Conservation (phyloP, 1,140 invertebrate species). For the Periplaneta americana region DNA sequence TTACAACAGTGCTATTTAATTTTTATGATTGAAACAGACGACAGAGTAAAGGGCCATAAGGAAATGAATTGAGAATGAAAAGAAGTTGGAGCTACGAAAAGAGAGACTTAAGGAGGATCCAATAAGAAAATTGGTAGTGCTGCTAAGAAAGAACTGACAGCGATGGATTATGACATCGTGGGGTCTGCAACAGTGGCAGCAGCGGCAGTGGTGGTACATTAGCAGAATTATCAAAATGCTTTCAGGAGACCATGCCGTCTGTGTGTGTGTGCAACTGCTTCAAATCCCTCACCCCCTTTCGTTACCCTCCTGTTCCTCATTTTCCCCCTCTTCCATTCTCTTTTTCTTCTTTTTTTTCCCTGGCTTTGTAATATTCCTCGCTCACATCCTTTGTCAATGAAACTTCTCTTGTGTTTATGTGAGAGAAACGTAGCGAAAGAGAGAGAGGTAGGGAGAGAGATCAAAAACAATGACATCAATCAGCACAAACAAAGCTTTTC, state of each 20-base stretch:
- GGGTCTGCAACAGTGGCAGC: neutral
- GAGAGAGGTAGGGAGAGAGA: neutral
- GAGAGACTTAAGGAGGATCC: neutral
- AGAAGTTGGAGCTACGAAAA: neutral
- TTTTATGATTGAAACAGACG: neutral
- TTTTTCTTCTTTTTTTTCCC: neutral
- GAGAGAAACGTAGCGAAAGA: neutral
- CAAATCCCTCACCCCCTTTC: neutral
- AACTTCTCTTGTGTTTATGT: neutral
- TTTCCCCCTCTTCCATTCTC: too few species aligned
- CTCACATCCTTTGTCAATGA: neutral
- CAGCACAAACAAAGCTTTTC: slow-evolving; percentile 8
- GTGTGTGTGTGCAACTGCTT: neutral
- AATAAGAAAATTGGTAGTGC: neutral
- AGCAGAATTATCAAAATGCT: slow-evolving; percentile 8
- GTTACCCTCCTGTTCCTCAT: neutral
- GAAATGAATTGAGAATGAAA: neutral
- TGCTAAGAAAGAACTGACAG: neutral
- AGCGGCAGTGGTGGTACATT: neutral
- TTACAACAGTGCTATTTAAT: neutral
- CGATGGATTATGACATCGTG: neutral
- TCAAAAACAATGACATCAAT: slow-evolving; percentile 12
- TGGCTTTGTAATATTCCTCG: neutral
- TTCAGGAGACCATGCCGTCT: neutral
- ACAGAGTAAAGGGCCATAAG: too few species aligned